These are phyloP conservation scores for Charina bottae DNA, from an alignment of 2,113 vertebrate genomes.

Conservation along the genomic window DNA sequence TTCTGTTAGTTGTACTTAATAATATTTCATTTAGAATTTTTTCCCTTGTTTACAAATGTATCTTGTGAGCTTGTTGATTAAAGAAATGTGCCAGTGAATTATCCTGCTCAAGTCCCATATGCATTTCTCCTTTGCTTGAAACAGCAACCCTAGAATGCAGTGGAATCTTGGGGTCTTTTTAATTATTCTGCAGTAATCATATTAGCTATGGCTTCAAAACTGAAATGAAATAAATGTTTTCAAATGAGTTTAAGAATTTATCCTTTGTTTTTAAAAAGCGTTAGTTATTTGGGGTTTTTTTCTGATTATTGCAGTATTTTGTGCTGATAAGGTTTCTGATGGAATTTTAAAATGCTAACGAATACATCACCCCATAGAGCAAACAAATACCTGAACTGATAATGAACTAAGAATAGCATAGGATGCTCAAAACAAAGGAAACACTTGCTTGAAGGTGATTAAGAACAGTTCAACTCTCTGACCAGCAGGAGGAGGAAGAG, in stretches of 20 bases:
- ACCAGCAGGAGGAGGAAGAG: constrained; percentile 48
- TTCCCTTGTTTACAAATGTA: not conserved
- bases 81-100: not conserved
- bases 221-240: not conserved
- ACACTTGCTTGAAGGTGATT: not conserved
- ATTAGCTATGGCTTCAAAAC: not conserved
- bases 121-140: not conserved
- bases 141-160: not conserved
- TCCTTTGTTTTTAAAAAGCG: constrained; percentile 12
- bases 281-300: not conserved
- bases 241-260: not conserved
- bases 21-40: not conserved
- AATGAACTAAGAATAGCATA: not conserved
- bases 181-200: constrained; percentile 17
- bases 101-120: not conserved
- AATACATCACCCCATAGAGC: not conserved
- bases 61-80: not conserved
- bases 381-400: not conserved
- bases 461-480: constrained; percentile 29
- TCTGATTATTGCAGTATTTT: constrained; percentile 17
- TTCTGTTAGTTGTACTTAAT: not conserved
- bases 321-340: not conserved
- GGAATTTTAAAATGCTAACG: constrained; percentile 30
- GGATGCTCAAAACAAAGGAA: constrained; percentile 2
- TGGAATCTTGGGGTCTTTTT: not conserved